Base-by-base conservation (phyloP, 2,797 vertebrate genomes). In the Hipposideros larvatus region DNA sequence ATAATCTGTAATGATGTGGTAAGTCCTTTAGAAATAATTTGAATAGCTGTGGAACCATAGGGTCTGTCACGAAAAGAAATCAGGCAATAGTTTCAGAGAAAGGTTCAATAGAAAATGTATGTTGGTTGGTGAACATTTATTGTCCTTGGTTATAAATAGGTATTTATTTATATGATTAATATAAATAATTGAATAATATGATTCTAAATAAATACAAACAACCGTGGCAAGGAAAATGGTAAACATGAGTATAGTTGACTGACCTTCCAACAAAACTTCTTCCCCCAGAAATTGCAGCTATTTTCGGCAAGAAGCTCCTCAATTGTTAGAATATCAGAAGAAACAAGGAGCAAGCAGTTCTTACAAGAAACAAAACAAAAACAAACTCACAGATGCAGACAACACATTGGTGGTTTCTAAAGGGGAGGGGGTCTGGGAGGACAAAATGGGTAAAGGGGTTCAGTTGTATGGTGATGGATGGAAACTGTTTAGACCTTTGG, bases 11-110 rank as follows among this genome's bases (percentile, higher is more conserved):
- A 95, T 87, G 68, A 90, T 71, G 31, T 87, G 73, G 16, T 90
- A 94, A 96, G 26, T 91, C 84, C 92, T 92, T 97, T 88, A 92
- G 80, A 96, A 95, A 94, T 63, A 88, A 95, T 88, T 83, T 82
- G 63, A 97, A 68, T 70, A 77, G 61, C 53, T 80, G 13, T 80
- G n/a, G 21, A 95, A 95, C 9, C 5, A 53, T 71, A 87, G 26
- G n/a, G 5, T 66, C 63, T 93, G 15, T 68, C 46, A 31, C 18
- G 55, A 51, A 74, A 90, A 74, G 77, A 73, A 6, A 82, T 21
- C 57, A 80, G 55, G 46, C 37, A 82, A 74, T 43, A 66, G 53
- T 73, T 94, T 90, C 24, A 61, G 31, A 15, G 22, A 85, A 86
- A 92, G 5, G 5, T 48, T 91, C 77, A 66, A 24, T 18, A 59